phyloP scores from a whole-genome alignment of 2,797 vertebrate species.

The Melanotaenia maccullochi region DNA sequence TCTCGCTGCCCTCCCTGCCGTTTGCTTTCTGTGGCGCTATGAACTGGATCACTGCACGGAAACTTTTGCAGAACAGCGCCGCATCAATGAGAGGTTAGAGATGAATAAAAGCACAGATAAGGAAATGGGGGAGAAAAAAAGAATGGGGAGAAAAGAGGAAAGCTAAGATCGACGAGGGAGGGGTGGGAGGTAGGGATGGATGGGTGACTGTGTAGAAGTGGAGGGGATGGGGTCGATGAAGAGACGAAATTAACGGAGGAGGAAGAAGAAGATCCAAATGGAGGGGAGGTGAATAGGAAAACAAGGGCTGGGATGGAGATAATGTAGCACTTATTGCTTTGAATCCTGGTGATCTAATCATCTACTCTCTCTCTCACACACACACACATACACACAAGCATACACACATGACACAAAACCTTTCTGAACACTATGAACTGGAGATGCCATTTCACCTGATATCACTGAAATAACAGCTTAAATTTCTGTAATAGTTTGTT shows the following conservation, averaged over 20 bases:
- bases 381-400: constrained; percentile 22
- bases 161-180: constrained; percentile 6
- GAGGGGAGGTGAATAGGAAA: constrained; percentile 46
- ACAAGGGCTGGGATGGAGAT: constrained; percentile 51
- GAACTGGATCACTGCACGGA: constrained; percentile 78
- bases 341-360: constrained; percentile 72
- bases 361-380: constrained; percentile 20
- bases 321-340: constrained; percentile 71
- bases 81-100: constrained; percentile 34
- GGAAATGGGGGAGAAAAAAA: constrained; percentile 12
- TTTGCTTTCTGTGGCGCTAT: constrained; percentile 56
- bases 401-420: constrained; percentile 17
- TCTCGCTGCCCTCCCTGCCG: constrained; percentile 52
- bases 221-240: constrained; percentile 18
- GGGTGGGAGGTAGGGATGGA: background rate
- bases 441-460: constrained; percentile 11
- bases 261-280: constrained; percentile 62
- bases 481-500: background rate
- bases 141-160: constrained; percentile 19
- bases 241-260: constrained; percentile 52
- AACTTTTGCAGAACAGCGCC: constrained; percentile 48
- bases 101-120: constrained; percentile 3
- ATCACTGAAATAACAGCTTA: constrained; percentile 7
- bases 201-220: constrained; percentile 5
- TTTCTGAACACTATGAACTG: constrained; percentile 6